These are phyloP conservation scores for Norana najaformis DNA, from an alignment of 2,888 invertebrate genomes.

Conservation along the genomic window DNA sequence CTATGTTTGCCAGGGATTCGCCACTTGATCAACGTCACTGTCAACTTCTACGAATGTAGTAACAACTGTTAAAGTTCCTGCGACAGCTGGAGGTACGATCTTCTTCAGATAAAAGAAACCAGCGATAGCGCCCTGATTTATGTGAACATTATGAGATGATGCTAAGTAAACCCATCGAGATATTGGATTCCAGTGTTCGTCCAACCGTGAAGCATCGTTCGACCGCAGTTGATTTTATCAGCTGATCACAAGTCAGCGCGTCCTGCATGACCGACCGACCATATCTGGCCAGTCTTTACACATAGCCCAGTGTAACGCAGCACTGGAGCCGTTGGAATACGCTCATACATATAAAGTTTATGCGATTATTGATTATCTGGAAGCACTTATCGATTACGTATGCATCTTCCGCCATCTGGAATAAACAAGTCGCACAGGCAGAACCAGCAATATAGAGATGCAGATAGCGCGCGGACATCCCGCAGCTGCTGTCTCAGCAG, in stretches of 20 bases:
- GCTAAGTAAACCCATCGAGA: background rate
- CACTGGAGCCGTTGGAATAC: background rate
- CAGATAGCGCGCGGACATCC: background rate
- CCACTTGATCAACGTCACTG: too few relatives aligned
- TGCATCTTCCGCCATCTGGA: background rate
- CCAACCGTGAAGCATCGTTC: background rate
- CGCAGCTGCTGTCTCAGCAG: background rate
- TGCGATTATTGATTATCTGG: slow-evolving; percentile 5
- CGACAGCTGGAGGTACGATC: background rate
- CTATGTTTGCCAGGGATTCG: too few relatives aligned
- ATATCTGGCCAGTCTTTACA: background rate
- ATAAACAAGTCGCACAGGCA: background rate
- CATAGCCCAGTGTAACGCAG: background rate
- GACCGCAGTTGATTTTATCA: background rate
- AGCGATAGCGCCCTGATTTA: background rate
- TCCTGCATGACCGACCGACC: background rate
- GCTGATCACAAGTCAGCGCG: slow-evolving; percentile 13
- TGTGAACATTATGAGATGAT: background rate
- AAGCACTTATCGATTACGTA: background rate
- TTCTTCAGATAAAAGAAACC: background rate
- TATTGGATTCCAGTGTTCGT: background rate
- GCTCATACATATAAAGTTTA: background rate
- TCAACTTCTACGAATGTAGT: too few relatives aligned
- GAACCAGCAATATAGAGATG: background rate
- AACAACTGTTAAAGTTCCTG: background rate